phyloP scores from a whole-genome alignment of 1,140 invertebrate genomes.

The Anoplophora glabripennis region DNA sequence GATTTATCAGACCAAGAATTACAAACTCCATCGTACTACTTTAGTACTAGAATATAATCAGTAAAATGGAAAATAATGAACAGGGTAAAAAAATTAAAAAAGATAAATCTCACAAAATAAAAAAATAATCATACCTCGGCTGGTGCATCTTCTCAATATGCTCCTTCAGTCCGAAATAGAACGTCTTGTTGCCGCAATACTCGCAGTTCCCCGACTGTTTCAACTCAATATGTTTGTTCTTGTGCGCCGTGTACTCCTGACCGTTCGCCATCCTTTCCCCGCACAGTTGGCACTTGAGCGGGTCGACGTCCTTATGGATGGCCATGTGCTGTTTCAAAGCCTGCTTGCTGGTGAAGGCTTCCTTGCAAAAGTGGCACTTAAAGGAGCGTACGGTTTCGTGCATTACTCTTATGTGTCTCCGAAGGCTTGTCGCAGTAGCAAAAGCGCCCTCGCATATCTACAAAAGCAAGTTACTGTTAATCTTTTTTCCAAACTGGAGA shows the following conservation, averaged over 20 bases:
- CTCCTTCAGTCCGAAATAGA: constrained; percentile 19
- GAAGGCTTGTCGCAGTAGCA: constrained; percentile 12
- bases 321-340: constrained; percentile 12
- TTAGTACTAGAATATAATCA: no score
- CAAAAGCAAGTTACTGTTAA: background rate
- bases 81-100: no score
- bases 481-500: background rate
- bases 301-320: constrained; percentile 15
- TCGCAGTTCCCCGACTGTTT: constrained; percentile 16
- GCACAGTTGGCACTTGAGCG: constrained; percentile 9
- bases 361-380: constrained; percentile 11
- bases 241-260: constrained; percentile 3
- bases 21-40: no score
- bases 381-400: constrained; percentile 18
- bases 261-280: background rate
- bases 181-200: constrained; percentile 18
- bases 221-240: constrained; percentile 14
- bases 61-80: no score
- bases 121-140: constrained; percentile 1
- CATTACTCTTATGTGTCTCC: constrained; percentile 17
- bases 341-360: constrained; percentile 15
- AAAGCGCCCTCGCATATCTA: constrained; percentile 22
- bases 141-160: constrained; percentile 19
- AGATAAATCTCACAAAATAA: no score
- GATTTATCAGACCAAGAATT: no score